These are phyloP conservation scores for Tryphoninae sp. DNA, from an alignment of 2,888 invertebrate genomes.

Conservation along the genomic window DNA sequence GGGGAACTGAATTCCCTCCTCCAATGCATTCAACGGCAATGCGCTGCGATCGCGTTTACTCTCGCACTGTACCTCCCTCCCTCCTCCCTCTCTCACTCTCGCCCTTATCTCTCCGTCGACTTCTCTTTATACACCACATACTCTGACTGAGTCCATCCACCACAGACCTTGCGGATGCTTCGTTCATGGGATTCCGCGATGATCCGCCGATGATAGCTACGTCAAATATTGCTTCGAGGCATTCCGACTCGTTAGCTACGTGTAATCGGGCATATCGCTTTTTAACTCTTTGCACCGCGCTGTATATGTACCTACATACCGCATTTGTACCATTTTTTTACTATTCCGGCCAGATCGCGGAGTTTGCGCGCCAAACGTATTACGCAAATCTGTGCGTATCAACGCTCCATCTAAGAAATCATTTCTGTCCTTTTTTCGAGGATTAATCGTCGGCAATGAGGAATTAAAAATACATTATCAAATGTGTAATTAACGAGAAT, in stretches of 20 bases:
- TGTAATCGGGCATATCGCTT: neutral
- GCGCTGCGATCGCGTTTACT: conserved; percentile 55
- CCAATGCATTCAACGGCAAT: conserved; percentile 54
- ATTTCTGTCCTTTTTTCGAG: too few species aligned
- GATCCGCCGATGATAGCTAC: conserved; percentile 46
- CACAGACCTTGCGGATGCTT: conserved; percentile 39
- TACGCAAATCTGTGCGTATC: too few species aligned
- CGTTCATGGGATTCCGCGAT: conserved; percentile 23
- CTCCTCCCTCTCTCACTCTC: conserved; percentile 37
- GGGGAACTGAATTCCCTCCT: conserved; percentile 32
- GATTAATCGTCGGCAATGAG: too few species aligned
- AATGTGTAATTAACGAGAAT: too few species aligned
- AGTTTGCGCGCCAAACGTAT: too few species aligned
- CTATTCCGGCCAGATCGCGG: neutral
- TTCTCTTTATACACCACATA: conserved; percentile 19
- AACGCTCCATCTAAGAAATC: too few species aligned
- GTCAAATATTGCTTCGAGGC: conserved; percentile 32
- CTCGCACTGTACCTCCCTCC: conserved; percentile 17
- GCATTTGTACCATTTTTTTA: neutral
- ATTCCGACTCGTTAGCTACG: conserved; percentile 11
- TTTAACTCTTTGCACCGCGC: neutral
- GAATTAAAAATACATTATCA: too few species aligned
- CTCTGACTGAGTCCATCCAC: conserved; percentile 51
- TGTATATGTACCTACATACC: neutral
- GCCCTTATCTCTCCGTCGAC: conserved; percentile 48